Conservation (phyloP, 2,797 vertebrate genomes). For the Halcyon badia region DNA sequence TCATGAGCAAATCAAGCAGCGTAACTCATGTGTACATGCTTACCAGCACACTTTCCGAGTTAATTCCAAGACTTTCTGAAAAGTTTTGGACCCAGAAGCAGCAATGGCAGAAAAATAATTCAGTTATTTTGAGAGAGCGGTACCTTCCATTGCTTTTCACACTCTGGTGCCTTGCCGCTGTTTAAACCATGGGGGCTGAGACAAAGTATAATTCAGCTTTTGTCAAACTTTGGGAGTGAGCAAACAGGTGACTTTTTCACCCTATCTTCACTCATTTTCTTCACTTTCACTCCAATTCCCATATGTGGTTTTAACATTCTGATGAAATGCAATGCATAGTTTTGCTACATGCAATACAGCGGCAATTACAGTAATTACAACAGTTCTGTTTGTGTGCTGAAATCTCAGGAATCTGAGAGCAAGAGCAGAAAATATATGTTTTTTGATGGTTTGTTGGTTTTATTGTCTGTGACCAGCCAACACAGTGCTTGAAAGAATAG, state of each 20-base stretch:
- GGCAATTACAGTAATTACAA: not conserved
- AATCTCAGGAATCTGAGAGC: not conserved
- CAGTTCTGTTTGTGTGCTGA: not conserved
- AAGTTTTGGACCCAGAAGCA: not conserved
- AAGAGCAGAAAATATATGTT: not conserved
- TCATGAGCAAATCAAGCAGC: not conserved
- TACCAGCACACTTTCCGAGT: not conserved
- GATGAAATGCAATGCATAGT: accelerated
- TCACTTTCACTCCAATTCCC: not conserved
- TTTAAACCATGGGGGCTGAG: not conserved
- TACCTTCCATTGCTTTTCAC: not conserved
- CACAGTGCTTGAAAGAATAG: not conserved
- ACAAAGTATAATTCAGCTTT: not conserved
- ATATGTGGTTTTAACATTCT: not conserved
- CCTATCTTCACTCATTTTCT: not conserved
- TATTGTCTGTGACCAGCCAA: not conserved
- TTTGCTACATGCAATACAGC: not conserved
- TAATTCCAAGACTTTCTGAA: not conserved
- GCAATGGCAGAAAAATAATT: not conserved
- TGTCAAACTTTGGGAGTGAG: not conserved
- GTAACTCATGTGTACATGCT: not conserved
- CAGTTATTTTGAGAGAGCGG: not conserved
- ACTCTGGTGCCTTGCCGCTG: not conserved
- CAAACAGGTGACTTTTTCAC: not conserved
- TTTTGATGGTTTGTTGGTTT: conserved; percentile 43